These are phyloP conservation scores for Neodiprion lecontei DNA, from an alignment of 1,140 invertebrate genomes.

Conservation along the genomic window DNA sequence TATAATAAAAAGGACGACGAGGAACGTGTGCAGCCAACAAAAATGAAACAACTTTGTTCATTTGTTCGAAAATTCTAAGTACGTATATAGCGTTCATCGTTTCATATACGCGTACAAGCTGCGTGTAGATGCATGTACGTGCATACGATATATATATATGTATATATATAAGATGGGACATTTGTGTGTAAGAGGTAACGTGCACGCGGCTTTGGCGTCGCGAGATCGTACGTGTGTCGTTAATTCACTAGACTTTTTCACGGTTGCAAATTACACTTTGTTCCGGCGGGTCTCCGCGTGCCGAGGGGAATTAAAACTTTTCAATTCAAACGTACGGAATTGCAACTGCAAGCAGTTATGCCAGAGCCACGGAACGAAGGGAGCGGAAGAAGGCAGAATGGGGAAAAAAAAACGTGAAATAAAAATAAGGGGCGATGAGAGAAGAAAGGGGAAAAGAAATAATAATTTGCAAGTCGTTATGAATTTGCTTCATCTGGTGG, in stretches of 20 bases:
- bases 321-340: background rate
- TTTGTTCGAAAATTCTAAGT: background rate
- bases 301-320: slow-evolving; percentile 3
- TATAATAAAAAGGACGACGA: background rate
- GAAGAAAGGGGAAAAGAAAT: no score
- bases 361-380: background rate
- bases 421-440: no score
- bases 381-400: background rate
- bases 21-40: background rate
- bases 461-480: background rate
- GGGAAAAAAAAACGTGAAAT: no score
- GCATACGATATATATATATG: background rate
- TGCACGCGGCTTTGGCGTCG: background rate
- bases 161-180: background rate
- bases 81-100: background rate
- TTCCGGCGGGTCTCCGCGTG: background rate
- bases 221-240: background rate
- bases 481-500: background rate
- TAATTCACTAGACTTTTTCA: slow-evolving; percentile 1
- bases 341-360: background rate
- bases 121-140: no score
- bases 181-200: background rate
- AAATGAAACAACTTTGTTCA: no score
- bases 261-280: slow-evolving; percentile 4
- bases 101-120: no score